Evolutionary conservation across 1,140 invertebrate genomes (phyloP).

Genomic region (Drosophila lini): DNA sequence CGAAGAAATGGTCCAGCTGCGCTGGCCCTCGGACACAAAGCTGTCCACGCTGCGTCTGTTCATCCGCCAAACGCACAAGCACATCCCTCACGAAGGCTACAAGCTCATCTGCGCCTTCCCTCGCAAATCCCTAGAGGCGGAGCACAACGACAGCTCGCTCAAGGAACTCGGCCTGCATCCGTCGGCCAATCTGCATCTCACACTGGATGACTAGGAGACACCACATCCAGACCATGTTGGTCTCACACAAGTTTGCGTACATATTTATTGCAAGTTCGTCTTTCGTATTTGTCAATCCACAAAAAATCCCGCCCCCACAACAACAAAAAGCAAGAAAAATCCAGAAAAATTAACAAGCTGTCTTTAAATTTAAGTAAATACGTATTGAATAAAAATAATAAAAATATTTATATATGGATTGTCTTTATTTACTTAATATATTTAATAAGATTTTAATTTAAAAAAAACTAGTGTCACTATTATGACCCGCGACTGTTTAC

Average conservation of each 20-base stretch:
- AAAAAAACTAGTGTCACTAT: background rate
- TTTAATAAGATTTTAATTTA: background rate
- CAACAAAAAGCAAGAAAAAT: background rate
- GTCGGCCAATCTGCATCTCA: constrained; percentile 81
- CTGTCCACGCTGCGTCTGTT: constrained; percentile 71
- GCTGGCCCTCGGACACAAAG: constrained; percentile 81
- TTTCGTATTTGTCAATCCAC: constrained; percentile 22
- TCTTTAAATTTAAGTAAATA: constrained; percentile 42
- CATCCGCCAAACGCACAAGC: constrained; percentile 76
- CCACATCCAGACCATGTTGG: constrained; percentile 5
- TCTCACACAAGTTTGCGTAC: constrained; percentile 24
- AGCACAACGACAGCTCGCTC: constrained; percentile 67
- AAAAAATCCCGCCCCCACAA: background rate
- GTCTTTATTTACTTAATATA: background rate
- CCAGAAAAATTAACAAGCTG: constrained; percentile 17
- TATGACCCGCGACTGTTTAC: background rate
- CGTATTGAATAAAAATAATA: constrained; percentile 27
- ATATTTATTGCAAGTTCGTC: constrained; percentile 39
- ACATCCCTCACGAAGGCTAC: constrained; percentile 74
- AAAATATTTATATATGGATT: background rate
- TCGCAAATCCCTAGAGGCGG: constrained; percentile 69
- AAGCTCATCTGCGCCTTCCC: constrained; percentile 83
- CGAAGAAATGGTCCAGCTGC: constrained; percentile 78
- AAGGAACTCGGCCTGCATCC: constrained; percentile 81
- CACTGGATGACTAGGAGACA: constrained; percentile 70